Conservation (phyloP, 2,113 vertebrate species). For the Charina bottae region DNA sequence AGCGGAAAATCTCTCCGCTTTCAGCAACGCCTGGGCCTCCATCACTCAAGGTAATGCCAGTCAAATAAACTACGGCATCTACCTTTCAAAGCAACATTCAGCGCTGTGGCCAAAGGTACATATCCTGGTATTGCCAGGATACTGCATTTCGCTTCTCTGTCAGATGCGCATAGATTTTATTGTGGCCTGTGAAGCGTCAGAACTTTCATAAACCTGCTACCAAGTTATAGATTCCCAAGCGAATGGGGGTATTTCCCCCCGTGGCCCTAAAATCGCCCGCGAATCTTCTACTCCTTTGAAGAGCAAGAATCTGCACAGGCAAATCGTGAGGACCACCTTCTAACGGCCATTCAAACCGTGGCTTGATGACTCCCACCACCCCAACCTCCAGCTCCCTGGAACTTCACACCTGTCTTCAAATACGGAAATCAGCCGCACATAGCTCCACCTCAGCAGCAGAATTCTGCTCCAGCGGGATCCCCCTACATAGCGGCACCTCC, state of each 20-base stretch:
- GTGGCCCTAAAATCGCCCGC: background rate
- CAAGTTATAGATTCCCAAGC: background rate
- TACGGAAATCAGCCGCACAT: background rate
- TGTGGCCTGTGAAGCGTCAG: background rate
- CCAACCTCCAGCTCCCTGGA: background rate
- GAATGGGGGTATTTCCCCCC: background rate
- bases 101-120: background rate
- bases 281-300: background rate
- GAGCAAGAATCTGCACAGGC: background rate
- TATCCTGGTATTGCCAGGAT: background rate
- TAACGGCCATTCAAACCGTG: background rate
- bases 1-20: background rate
- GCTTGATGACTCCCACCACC: background rate
- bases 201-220: background rate
- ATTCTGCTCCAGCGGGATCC: background rate
- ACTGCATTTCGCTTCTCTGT: background rate
- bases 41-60: background rate
- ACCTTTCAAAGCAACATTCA: background rate
- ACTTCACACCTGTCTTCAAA: background rate
- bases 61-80: background rate
- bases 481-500: background rate
- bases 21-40: background rate
- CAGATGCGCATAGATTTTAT: background rate
- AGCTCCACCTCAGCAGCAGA: background rate
- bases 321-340: background rate